Conservation (phyloP, 2,113 vertebrate species). For the Cervus canadensis region DNA sequence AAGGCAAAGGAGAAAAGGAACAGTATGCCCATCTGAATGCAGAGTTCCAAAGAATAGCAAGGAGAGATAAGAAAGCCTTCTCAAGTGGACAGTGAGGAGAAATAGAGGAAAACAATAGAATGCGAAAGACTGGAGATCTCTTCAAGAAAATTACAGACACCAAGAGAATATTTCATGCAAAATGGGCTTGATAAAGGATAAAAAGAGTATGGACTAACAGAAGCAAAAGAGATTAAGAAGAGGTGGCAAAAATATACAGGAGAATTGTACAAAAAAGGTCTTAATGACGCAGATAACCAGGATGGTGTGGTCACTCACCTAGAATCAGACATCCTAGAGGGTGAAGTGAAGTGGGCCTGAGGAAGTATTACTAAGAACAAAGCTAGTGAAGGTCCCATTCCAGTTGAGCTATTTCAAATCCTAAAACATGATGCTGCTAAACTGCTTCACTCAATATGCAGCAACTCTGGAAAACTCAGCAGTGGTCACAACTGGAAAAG, state of each 20-base stretch:
- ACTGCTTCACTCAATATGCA: neutral
- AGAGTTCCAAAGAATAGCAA: neutral
- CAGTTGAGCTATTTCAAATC: neutral
- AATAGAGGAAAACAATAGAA: neutral
- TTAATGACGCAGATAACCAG: neutral
- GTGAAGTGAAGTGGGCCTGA: neutral
- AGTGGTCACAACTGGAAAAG: neutral
- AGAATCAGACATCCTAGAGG: neutral
- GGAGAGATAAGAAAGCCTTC: neutral
- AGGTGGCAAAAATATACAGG: neutral
- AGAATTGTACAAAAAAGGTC: neutral
- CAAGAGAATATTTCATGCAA: neutral
- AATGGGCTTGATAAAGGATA: neutral
- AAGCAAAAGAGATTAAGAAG: neutral
- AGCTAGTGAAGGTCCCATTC: neutral
- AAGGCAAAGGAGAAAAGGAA: neutral
- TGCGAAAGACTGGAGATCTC: neutral
- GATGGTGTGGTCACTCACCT: neutral
- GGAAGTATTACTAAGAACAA: neutral
- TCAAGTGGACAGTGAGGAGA: neutral
- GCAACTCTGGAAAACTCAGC: neutral
- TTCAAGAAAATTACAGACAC: neutral
- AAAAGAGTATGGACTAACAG: neutral
- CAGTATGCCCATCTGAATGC: neutral
- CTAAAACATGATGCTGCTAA: neutral